Base-by-base conservation (phyloP, 2,113 vertebrate genomes). In the Electrona antarctica region DNA sequence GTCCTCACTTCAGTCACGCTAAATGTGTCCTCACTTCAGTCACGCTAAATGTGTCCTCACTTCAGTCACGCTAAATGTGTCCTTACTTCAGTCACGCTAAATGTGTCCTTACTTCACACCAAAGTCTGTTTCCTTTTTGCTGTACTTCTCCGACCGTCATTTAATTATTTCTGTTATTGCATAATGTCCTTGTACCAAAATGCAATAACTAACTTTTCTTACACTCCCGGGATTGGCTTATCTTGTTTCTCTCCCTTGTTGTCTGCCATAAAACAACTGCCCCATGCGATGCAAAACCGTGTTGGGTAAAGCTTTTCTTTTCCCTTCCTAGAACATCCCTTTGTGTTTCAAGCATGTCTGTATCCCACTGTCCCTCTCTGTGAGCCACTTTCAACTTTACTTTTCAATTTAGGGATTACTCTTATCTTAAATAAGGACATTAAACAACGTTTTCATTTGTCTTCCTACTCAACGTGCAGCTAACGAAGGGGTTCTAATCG, bases 361-460 rank as follows among this genome's bases (percentile, higher is more conserved):
- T 1, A 29, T 0, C 28, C 28, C 45, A 15, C 49, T 29, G 8
- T 41, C n/a, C 41, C 59, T 3, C 14, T 4, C 3, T 58, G 14
- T 51, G 15, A 21, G 21, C 52, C 8, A 6, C 52, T 29, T 13
- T 57, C 61, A 60, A 60, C 65, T 75, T 28, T 73, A 28, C 51
- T 12, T 28, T 54, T 67, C 56, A 51, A 21, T 51, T 47, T 7
- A 4, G 60, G 67, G 70, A 81, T 81, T 74, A 83, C 56, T 61
- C 57, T 79, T 51, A 75, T 77, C 78, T 77, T 45, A 54, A 65
- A 69, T 60, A 28, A 50, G 13, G 60, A 13, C 56, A 55, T 66
- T 71, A 71, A 76, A 7, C 0, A 2, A 46, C 65, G 64, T 60
- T 59, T 55, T 49, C 12, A 5, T 80, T 55, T 61, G 73, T 71